Evolutionary conservation across 2,113 vertebrate species (phyloP), one percentile per base, ranked within the genome.

Genomic region (Sialia sialis): DNA sequence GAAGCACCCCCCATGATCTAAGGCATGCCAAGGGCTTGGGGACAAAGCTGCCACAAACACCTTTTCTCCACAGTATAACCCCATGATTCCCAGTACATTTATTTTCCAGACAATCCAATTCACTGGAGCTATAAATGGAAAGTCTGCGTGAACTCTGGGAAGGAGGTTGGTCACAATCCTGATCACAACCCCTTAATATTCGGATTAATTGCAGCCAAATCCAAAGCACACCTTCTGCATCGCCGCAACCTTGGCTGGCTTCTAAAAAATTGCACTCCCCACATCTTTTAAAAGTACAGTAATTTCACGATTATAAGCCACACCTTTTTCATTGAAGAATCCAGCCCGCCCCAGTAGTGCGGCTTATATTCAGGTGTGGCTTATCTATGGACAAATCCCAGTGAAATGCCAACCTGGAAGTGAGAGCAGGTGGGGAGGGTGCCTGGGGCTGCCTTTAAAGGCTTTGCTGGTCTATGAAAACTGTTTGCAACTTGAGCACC

Each of bases 181-280:
- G 15, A 27, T 22, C 34, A 19, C 19, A 19, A 3, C 2, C 41
- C 81, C 49, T 49, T 25, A 2, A 0, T 25, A 16, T 18, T 41
- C 48, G 64, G 13, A 34, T 32, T 43, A 85, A 55, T 17, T 5
- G 15, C 12, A 44, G 46, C 34, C 32, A 21, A 21, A 14, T 9
- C 17, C 38, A 44, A 29, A 15, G 19, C 69, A 10, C 79, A 16
- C 19, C 30, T 39, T 13, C 48, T 26, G 17, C 39, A 68, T 29
- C 2, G 1, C 49, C 59, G n/a, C 5, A 0, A n/a, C 18, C 43
- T 18, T 7, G 16, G 7, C 0, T 3, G 3, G 23, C 55, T 69
- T 68, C 36, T 87, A 82, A 66, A 87, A 56, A 78, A 25, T 2
- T 21, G 13, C 52, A 26, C 8, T 17, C 34, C 38, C 51, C 34